These are phyloP conservation scores for Diorhabda elongata DNA, from an alignment of 1,140 invertebrate species.

Conservation along the genomic window DNA sequence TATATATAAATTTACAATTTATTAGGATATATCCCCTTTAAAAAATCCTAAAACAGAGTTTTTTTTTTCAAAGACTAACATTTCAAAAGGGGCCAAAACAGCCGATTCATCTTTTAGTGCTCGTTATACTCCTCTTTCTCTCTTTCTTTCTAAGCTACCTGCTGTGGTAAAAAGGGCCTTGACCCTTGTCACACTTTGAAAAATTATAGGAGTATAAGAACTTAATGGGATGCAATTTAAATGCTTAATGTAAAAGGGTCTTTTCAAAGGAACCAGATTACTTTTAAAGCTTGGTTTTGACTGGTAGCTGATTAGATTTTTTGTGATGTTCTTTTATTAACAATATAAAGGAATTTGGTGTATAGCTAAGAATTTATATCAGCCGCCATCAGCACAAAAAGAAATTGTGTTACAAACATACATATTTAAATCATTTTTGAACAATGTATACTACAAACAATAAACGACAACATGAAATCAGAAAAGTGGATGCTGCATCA, in stretches of 20 bases:
- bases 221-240: constrained; percentile 13
- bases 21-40: not conserved
- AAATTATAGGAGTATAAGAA: constrained; percentile 3
- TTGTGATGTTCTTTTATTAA: no score
- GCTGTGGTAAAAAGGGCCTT: constrained; percentile 10
- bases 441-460: no score
- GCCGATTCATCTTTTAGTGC: constrained; percentile 5
- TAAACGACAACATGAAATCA: no score
- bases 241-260: constrained; percentile 1
- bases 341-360: no score
- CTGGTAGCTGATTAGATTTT: no score
- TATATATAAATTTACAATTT: not conserved
- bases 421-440: no score
- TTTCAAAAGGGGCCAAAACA: not conserved
- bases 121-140: not conserved
- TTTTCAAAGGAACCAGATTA: not conserved
- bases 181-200: constrained; percentile 16
- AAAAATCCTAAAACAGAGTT: not conserved
- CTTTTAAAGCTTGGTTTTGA: no score
- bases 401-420: no score
- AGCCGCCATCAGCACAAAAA: no score
- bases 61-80: not conserved
- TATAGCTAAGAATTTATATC: no score
- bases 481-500: no score
- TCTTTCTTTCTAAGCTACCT: constrained; percentile 1